Base-by-base conservation (phyloP, 2,888 invertebrate species). In the Strigamia transsilvanica region DNA sequence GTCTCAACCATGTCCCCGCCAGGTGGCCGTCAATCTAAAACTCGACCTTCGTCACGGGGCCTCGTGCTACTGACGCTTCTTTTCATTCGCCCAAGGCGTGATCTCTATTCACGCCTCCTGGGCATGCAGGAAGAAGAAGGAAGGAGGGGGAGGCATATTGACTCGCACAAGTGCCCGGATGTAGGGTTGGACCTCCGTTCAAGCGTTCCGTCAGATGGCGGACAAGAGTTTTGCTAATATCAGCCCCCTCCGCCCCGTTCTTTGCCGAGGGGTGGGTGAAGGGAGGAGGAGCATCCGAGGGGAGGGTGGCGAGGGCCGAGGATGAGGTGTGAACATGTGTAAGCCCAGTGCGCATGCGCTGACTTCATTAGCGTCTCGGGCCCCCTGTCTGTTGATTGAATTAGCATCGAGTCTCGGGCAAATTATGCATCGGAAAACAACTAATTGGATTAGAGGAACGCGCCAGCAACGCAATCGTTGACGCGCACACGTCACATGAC, bases 361-460 rank as follows among this genome's bases (percentile, higher is more conserved):
- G 32, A 79, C 34, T 79, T 79, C 79, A 79, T 79, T 79, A 79
- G 79, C 21, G 79, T 38, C 73, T 13, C 32, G 73, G 15, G 46
- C 9, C 46, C 46, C 46, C 73, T 32, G 79, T 38, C 79, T 79
- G 32, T 38, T 38, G 32, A 79, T 79, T 79, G 38, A 38, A 79
- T 79, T 79, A 79, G 79, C 79, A 79, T 79, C 79, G 79, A 79
- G 38, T 21, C 38, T 79, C 79, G 34, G 21, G 10, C 34, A 79
- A 79, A 79, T 79, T 79, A 79, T 79, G 79, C 79, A 79, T 21
- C 79, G 79, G 79, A 79, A 79, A 79, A 79, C 79, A 79, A 79
- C 21, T 79, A 79, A 79, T 79, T 21, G 21, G 79, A 79, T 79
- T 79, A 79, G 15, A 34, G n/a, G 73, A 32, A 38, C 38, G 73